These are phyloP conservation scores for Anguilla pacifica DNA, from an alignment of 2,797 vertebrate species.

Conservation along the genomic window DNA sequence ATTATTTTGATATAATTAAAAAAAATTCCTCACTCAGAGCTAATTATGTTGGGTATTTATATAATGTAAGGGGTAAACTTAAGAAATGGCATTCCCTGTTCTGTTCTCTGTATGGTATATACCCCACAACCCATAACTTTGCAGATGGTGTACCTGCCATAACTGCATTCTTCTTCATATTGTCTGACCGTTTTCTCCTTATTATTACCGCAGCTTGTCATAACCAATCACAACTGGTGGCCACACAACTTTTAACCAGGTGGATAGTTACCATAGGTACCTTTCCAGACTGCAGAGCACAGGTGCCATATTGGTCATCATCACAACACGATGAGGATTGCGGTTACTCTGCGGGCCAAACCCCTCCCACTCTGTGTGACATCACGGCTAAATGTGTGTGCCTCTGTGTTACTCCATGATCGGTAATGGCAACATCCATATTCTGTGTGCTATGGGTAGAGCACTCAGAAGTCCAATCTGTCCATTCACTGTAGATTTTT, in stretches of 20 bases:
- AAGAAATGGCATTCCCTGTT: neutral
- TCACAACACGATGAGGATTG: no score
- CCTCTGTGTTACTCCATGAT: neutral
- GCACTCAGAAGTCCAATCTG: neutral
- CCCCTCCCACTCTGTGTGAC: neutral
- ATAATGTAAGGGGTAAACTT: neutral
- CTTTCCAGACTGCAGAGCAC: neutral
- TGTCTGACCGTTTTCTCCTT: no score
- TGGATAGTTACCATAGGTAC: neutral
- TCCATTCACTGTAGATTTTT: neutral
- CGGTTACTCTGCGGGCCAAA: no score
- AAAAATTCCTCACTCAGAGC: no score
- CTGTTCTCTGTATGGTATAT: neutral
- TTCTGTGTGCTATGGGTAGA: no score
- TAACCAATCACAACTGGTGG: neutral
- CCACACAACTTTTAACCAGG: neutral
- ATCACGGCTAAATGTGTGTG: neutral
- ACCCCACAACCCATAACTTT: neutral
- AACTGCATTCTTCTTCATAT: neutral
- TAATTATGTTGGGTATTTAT: neutral
- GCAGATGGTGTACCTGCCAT: neutral
- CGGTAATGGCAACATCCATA: neutral
- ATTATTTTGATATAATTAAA: neutral
- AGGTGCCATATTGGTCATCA: neutral
- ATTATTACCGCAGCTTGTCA: neutral